Evolutionary conservation across 2,888 invertebrate species (phyloP).

Genomic region (Julus scanicus): DNA sequence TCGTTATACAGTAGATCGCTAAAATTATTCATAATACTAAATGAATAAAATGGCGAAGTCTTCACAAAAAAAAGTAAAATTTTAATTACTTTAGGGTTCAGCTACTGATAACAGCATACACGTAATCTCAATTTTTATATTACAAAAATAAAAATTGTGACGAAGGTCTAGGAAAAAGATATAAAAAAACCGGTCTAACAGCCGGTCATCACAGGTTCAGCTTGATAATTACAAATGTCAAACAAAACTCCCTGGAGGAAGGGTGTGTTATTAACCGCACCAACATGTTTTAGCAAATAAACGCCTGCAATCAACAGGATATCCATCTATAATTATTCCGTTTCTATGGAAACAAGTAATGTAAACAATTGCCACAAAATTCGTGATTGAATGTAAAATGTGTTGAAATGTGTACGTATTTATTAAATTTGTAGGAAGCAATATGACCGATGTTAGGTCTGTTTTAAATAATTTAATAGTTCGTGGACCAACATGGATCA

Average conservation of each 20-base stretch:
- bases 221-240: not conserved
- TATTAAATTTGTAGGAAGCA: not conserved
- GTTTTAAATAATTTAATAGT: conserved; percentile 42
- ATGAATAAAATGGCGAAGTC: too few relatives aligned
- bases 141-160: too few relatives aligned
- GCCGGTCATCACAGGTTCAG: not conserved
- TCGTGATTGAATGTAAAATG: not conserved
- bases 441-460: not conserved
- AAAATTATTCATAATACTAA: too few relatives aligned
- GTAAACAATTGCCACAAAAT: not conserved
- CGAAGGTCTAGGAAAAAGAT: not conserved
- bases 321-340: not conserved
- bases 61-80: too few relatives aligned
- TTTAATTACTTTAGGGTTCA: too few relatives aligned
- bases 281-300: not conserved
- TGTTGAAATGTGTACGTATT: not conserved
- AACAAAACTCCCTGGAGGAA: not conserved
- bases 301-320: not conserved
- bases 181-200: not conserved
- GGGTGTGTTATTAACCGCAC: not conserved
- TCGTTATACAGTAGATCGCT: too few relatives aligned
- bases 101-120: too few relatives aligned
- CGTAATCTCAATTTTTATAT: too few relatives aligned
- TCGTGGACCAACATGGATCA: conserved; percentile 52
- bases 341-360: not conserved